Percentiles rank a stretch among this genome's conserved stretches.
phyloP scores from a whole-genome alignment of 2,113 vertebrate species.

The Lipotes vexillifer region DNA sequence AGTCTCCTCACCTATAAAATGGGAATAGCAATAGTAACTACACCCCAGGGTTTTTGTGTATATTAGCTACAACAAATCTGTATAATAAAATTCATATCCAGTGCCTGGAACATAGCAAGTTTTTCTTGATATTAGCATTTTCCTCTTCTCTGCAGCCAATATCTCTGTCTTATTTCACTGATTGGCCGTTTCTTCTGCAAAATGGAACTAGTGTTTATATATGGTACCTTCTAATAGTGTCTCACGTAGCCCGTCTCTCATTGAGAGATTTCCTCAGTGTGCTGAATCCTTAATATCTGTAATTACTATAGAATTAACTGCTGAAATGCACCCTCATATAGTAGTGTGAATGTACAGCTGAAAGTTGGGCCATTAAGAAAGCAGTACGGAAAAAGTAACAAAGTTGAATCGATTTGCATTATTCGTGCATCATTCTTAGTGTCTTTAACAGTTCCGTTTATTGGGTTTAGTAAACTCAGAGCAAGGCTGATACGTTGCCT shows the following conservation, averaged over 20 bases:
- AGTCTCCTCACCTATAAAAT: background rate
- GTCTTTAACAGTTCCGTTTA: slow-evolving; percentile 37
- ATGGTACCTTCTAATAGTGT: background rate
- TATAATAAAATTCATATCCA: background rate
- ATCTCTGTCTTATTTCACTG: background rate
- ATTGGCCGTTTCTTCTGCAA: slow-evolving; percentile 21
- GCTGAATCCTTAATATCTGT: slow-evolving; percentile 32
- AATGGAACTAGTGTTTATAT: slow-evolving; percentile 15
- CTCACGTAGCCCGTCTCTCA: background rate
- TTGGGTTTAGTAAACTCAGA: slow-evolving; percentile 48
- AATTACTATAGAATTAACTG: slow-evolving; percentile 38
- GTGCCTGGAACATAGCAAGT: background rate
- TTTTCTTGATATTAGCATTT: slow-evolving; percentile 10
- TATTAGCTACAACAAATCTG: background rate
- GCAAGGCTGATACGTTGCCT: background rate
- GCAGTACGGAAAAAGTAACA: slow-evolving; percentile 4
- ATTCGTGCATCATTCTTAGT: slow-evolving; percentile 9
- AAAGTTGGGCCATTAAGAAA: slow-evolving; percentile 29
- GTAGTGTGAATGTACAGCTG: background rate
- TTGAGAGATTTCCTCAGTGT: slow-evolving; percentile 31
- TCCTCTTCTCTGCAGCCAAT: background rate
- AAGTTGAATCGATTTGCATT: slow-evolving; percentile 29
- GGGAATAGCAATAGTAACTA: background rate
- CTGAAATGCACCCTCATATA: slow-evolving; percentile 15
- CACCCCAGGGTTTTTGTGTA: background rate